These are phyloP conservation scores for Lepidurus packardi DNA, from an alignment of 1,140 invertebrate species.

Conservation along the genomic window DNA sequence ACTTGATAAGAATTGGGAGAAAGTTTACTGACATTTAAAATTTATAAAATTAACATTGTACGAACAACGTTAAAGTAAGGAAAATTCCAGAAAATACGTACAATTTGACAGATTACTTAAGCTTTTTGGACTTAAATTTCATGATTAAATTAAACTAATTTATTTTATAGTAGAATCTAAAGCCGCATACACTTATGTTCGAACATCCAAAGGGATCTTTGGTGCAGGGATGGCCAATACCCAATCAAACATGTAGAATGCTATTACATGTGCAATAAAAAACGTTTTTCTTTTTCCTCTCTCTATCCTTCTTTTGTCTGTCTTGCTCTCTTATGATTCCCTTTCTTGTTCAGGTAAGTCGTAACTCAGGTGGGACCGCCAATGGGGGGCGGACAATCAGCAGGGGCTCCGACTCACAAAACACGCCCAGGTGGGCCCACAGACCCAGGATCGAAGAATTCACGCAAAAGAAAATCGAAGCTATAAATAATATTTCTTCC, in stretches of 20 bases:
- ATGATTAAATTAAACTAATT: too few relatives aligned
- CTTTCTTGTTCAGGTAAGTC: slow-evolving; percentile 13
- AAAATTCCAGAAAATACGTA: too few relatives aligned
- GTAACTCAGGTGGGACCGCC: slow-evolving; percentile 13
- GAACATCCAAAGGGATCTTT: too few relatives aligned
- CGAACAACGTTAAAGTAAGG: too few relatives aligned
- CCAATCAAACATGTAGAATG: background rate
- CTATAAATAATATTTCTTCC: slow-evolving; percentile 16
- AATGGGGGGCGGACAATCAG: slow-evolving; percentile 8
- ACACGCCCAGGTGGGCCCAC: slow-evolving; percentile 11
- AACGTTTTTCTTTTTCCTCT: background rate
- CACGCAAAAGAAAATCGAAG: slow-evolving; percentile 1
- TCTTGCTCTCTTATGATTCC: background rate
- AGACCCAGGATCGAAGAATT: slow-evolving; percentile 6
- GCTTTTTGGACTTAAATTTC: too few relatives aligned
- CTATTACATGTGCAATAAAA: slow-evolving; percentile 3
- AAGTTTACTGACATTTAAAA: too few relatives aligned
- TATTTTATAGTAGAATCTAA: too few relatives aligned
- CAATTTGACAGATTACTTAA: too few relatives aligned
- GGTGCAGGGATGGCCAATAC: background rate
- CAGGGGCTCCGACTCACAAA: slow-evolving; percentile 1
- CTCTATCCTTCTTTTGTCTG: background rate
- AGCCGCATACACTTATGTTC: too few relatives aligned
- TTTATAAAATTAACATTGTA: too few relatives aligned
- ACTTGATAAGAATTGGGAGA: too few relatives aligned